Evolutionary conservation across 2,113 vertebrate species (phyloP).

Genomic region (Myotis lucifugus): DNA sequence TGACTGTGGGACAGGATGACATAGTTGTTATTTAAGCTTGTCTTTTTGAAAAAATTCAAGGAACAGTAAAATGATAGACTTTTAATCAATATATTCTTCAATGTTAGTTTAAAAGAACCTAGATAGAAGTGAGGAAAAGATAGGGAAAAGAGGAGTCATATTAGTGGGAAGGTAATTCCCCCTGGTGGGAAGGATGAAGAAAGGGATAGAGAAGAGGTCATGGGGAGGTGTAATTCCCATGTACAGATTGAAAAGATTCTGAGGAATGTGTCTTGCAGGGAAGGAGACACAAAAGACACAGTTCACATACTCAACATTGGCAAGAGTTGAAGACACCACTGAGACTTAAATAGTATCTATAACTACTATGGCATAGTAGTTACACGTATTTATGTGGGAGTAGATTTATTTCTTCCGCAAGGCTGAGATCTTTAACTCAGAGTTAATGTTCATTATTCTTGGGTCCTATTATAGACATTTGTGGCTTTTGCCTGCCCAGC

Average conservation of each 20-base stretch:
- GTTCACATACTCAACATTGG: background rate
- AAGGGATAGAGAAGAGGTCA: background rate
- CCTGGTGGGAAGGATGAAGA: background rate
- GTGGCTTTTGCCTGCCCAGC: background rate
- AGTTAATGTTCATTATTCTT: background rate
- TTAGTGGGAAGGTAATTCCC: background rate
- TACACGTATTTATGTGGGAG: background rate
- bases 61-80: background rate
- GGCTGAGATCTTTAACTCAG: background rate
- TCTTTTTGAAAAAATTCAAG: conserved; percentile 14
- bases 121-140: background rate
- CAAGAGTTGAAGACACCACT: background rate
- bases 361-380: background rate
- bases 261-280: background rate
- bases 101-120: background rate
- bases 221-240: background rate
- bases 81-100: background rate
- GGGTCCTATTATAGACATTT: background rate
- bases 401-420: background rate
- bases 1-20: background rate
- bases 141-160: background rate
- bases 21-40: background rate
- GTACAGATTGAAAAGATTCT: background rate
- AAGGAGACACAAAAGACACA: background rate
- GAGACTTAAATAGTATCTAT: background rate